Base-by-base conservation (phyloP, 1,140 invertebrate species). In the Teleogryllus occipitalis region DNA sequence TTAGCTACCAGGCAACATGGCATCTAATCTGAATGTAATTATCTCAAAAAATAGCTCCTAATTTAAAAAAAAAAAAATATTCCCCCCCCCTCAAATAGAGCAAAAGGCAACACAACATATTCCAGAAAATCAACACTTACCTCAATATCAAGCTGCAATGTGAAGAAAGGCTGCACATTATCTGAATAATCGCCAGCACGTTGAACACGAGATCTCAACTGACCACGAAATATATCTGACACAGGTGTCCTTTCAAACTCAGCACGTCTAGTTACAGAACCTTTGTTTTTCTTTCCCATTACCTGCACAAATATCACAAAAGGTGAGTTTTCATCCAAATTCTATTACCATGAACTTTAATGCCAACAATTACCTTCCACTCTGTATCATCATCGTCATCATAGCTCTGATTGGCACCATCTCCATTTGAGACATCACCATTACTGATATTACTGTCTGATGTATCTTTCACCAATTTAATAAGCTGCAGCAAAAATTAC, bases 81-180 rank as follows among this genome's bases (percentile, higher is more conserved):
- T 77, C n/a, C n/a, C n/a, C n/a, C n/a, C n/a, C n/a, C n/a, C n/a
- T n/a, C 21, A 22, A 75, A 75, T 47, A 74, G 18, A 74, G 3
- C 27, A 77, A n/a, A 18, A 3, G 0, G 18, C 76, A 47, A 77
- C 15, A 15, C 21, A 73, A 73, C 4, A 8, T 18, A 12, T 7
- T 46, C 22, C 2, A 46, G 10, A 79, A 72, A 77, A 10, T 18
- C 8, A 12, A 79, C 0, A 80, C 82, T 85, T 86, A 97, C 96
- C 89, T 98, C 96, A 83, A 98, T 97, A 83, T 98, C 97, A 54
- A 98, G 89, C 85, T 96, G 96, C 15, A 98, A 87, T 7, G 96
- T 97, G 85, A 97, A 97, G 87, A 98, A 98, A 7, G 97, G 96
- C 86, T 98, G 94, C 80, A 97, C 92, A 82, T 93, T 93, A 84